Base-by-base conservation (phyloP, 2,888 invertebrate genomes). In the Pedicia rivosa region DNA sequence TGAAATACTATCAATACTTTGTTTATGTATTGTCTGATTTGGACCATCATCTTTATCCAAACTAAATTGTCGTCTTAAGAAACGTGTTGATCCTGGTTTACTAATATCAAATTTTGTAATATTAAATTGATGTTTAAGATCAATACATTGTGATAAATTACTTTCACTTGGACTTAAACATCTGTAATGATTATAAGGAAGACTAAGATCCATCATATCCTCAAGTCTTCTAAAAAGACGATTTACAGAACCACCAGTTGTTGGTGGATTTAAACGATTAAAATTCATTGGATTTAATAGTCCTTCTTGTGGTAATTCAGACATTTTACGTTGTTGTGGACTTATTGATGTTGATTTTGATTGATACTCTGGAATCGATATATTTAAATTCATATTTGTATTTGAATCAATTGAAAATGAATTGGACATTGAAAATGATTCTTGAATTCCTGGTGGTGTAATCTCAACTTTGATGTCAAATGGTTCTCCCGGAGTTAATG, bases 171-270 rank as follows among this genome's bases (percentile, higher is more conserved):
- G 74, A 48, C 74, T 74, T 15, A 75, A 62, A 52, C 74, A 78
- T 54, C 76, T 72, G 58, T 80, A 81, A 46, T 79, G 76, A 51
- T 76, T 74, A 55, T 80, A 82, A 3, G 79, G 77, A 1, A 74
- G 74, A 53, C 78, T 78, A 32, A 78, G 64, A 49, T 79, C 80
- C 47, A 62, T 60, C 53, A 62, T 59, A 43, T 62, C 60, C 44
- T 62, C 62, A 34, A 62, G 56, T 44, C 56, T 57, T 45, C 62
- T 62, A 37, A 61, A 62, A 0, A 62, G 43, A 1, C 59, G 48
- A 0, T 57, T 56, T 2, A 59, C 59, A 4, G 61, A 61, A 3
- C 35, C 31, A 5, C 57, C 56, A 4, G 57, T 48, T 2, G 58
- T 55, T 13, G 46, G 38, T 14, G 45, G 44, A 39, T 41, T 43